Evolutionary conservation across 2,113 vertebrate species (phyloP).

Genomic region (Rhynchomys soricoides): DNA sequence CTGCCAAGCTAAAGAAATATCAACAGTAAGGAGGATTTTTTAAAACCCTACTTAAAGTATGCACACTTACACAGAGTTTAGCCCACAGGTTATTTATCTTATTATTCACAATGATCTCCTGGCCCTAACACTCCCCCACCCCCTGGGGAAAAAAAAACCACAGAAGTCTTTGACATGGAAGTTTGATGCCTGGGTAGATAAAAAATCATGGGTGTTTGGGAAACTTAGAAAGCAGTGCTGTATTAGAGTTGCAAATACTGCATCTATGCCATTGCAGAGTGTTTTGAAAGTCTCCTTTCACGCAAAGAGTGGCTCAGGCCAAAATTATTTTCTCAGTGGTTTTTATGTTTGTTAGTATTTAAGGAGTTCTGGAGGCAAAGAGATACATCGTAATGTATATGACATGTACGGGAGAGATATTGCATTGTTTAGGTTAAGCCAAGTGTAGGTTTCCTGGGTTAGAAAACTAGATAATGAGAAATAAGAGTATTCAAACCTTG

Average conservation of each 20-base stretch:
- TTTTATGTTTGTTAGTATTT: not conserved
- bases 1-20: slow-evolving; percentile 87
- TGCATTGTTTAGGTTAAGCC: not conserved
- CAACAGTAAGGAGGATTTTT: slow-evolving; percentile 90
- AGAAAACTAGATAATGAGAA: not conserved
- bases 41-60: slow-evolving; percentile 88
- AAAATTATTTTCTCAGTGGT: not conserved
- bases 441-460: not conserved
- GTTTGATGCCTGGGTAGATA: slow-evolving; percentile 82
- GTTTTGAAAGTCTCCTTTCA: not conserved
- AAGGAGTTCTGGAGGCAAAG: slow-evolving; percentile 2
- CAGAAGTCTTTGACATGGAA: slow-evolving; percentile 80
- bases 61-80: slow-evolving; percentile 83
- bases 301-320: not conserved
- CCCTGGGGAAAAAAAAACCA: not conserved
- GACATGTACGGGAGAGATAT: not conserved
- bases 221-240: not conserved
- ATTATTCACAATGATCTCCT: slow-evolving; percentile 88
- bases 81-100: slow-evolving; percentile 85
- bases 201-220: slow-evolving; percentile 80
- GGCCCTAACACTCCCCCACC: not conserved
- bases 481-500: not conserved
- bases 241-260: not conserved
- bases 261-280: not conserved
- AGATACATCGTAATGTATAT: not conserved